Base-by-base conservation (phyloP, 2,888 invertebrate genomes). In the Leptinotarsa tumamoca region DNA sequence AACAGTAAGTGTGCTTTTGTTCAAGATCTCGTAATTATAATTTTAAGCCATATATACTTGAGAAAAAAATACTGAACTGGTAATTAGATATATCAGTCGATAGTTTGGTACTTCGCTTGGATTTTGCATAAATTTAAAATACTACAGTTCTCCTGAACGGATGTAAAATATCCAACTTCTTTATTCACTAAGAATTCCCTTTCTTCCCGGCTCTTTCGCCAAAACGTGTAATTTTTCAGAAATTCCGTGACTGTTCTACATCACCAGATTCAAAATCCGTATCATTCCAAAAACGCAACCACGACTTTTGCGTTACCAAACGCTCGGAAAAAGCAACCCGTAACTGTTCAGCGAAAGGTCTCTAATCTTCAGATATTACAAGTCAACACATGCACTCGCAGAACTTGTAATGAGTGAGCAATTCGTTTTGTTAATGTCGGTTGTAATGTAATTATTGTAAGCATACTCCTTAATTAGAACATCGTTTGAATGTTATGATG, bases 321-420 rank as follows among this genome's bases (percentile, higher is more conserved):
- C 68, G 50, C 66, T 61, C 43, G 33, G 33, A 78, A 77, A 75
- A 72, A 81, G 77, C 58, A 76, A 80, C 80, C 80, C 49, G 70
- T 69, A 76, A 80, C 75, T 51, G 75, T 76, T 77, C 81, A 79
- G 80, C 78, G 67, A 76, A 69, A n/a, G 71, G 76, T 72, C 78
- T 81, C 75, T 81, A 80, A 81, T 81, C 80, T 79, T 79, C 33
- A 75, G 72, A 81, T 79, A 81, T 80, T 80, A 78, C 71, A 74
- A 77, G 71, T 76, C 73, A 76, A 74, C 74, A 79, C 79, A 78
- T 69, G 78, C 79, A 78, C 76, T 78, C 76, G 78, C 74, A 73
- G 74, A 78, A 78, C 78, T 78, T 76, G 72, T 74, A 77, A 77
- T 74, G 74, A 72, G 50, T 74, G 67, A 69, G 72, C 68, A 33